Evolutionary conservation across 2,113 vertebrate genomes (phyloP), one percentile per base, ranked within the genome.

Genomic region (Heterotis niloticus): DNA sequence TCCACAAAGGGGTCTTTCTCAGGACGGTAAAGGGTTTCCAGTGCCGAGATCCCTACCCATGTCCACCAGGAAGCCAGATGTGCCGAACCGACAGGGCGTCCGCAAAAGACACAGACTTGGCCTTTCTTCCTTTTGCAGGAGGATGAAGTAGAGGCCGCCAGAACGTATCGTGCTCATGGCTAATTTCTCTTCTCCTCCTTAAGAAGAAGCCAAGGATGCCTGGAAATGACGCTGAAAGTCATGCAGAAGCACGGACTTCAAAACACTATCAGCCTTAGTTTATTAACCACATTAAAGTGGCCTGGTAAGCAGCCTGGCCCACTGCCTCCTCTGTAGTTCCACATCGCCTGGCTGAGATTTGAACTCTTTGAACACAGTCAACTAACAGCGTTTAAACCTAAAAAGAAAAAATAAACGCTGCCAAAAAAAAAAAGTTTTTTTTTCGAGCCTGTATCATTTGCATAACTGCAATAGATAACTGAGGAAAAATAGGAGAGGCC

Each of bases 151-250:
- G 11, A 29, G 78, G 88, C 70, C 83, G 80, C 80, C 73, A 81
- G 82, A 86, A 88, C 81, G 71, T 80, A 84, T 86, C 85, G 77
- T 78, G 72, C 34, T 44, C 85, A 85, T 76, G 85, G 81, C 83
- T 84, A 82, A 84, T 81, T 85, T 83, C 73, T 62, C 75, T 60
- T 75, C 75, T 81, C 77, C 82, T 86, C 79, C 80, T 20, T 64
- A 76, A 79, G 83, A 88, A 88, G 88, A 78, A 84, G 89, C 85
- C 77, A 89, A 82, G 82, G 82, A 81, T 79, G 81, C 78, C 60
- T 52, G 84, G 79, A 86, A 87, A 87, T 86, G 85, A 81, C 85
- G 85, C 88, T 88, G 84, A 78, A 82, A 87, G 78, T 85, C 64
- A 81, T 60, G 34, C 16, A 28, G 78, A 74, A 84, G 81, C 64